Evolutionary conservation across 2,113 vertebrate genomes (phyloP).

Genomic region (Hemichromis elongatus): DNA sequence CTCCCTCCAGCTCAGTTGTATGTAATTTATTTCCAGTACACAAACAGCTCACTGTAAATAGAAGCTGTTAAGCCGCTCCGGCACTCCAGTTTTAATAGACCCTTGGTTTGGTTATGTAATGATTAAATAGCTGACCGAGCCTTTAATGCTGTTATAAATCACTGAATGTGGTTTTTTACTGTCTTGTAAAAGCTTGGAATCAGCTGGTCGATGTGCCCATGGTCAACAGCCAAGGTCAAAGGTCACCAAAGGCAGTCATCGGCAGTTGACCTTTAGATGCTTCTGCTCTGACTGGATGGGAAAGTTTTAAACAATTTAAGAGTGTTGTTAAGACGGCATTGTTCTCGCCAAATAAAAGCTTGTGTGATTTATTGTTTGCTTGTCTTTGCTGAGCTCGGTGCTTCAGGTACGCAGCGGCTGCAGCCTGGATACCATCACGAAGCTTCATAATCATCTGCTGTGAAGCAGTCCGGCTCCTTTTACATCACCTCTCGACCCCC

Average conservation of each 20-base stretch:
- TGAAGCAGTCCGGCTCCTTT: neutral
- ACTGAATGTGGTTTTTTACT: neutral
- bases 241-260: neutral
- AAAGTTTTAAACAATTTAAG: neutral
- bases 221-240: slow-evolving; percentile 8
- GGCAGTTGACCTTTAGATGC: neutral
- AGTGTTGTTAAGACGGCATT: neutral
- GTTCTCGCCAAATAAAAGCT: neutral
- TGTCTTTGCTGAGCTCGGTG: neutral
- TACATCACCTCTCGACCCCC: neutral
- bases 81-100: slow-evolving; percentile 8
- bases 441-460: no score
- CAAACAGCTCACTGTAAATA: slow-evolving; percentile 27
- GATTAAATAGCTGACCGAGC: slow-evolving; percentile 36
- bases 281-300: neutral
- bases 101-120: slow-evolving; percentile 39
- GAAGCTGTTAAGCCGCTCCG: slow-evolving; percentile 25
- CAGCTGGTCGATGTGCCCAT: neutral
- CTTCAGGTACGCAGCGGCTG: neutral
- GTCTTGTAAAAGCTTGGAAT: slow-evolving; percentile 10
- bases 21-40: slow-evolving; percentile 16
- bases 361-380: neutral
- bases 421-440: accelerated
- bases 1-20: neutral
- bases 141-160: slow-evolving; percentile 37